phyloP scores from a whole-genome alignment of 2,113 vertebrate species.

The Euleptes europaea region DNA sequence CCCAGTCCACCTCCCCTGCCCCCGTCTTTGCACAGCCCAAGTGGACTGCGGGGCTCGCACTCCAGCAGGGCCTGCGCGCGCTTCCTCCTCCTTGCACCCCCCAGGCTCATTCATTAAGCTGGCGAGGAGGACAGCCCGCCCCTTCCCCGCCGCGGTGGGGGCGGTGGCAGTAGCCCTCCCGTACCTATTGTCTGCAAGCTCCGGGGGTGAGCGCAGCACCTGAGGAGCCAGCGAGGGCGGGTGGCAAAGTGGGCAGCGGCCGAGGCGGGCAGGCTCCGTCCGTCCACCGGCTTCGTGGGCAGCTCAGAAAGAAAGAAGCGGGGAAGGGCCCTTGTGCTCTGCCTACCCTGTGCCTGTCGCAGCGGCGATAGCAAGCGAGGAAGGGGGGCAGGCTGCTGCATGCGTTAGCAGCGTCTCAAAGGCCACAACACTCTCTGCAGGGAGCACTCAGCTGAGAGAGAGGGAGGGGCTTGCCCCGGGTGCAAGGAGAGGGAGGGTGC shows the following conservation, averaged over 20 bases:
- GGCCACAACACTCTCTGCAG: constrained; percentile 33
- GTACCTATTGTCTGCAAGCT: constrained; percentile 28
- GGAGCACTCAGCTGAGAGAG: no score
- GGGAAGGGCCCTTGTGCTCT: no score
- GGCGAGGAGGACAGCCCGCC: neutral
- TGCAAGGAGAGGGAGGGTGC: no score
- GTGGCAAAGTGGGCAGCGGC: neutral
- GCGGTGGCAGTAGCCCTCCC: no score
- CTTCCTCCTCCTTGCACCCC: neutral
- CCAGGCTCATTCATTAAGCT: constrained; percentile 26
- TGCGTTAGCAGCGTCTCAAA: neutral
- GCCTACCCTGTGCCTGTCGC: constrained; percentile 47
- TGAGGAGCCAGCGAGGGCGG: no score
- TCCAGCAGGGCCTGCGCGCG: constrained; percentile 14
- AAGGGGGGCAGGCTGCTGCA: neutral
- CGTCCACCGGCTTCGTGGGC: no score
- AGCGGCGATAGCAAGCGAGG: neutral
- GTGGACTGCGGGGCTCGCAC: neutral
- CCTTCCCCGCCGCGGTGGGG: no score
- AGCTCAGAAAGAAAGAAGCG: no score
- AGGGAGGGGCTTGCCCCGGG: no score
- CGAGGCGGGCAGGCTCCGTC: neutral
- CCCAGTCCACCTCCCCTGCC: neutral
- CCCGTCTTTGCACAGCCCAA: neutral
- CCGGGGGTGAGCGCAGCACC: neutral